A percentile compares a stretch with the other conserved stretches of the same genome.
Conservation (phyloP, 53 echinoderm and acorn worm genomes). For the Mesocentrotus franciscanus region DNA sequence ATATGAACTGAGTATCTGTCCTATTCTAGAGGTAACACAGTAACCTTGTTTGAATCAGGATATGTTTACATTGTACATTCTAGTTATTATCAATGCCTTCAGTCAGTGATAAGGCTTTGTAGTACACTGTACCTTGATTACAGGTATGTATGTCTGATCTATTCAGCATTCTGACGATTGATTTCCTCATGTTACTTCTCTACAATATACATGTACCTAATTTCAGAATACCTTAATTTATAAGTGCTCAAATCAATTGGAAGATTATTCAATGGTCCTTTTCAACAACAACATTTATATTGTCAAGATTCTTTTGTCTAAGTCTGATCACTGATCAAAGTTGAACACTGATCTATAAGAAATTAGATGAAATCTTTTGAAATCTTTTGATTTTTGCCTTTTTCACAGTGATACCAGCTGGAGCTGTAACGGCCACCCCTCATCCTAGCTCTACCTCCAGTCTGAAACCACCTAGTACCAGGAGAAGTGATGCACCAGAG, state of each 20-base stretch:
- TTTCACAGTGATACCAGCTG: conserved; percentile 23
- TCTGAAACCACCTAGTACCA: neutral
- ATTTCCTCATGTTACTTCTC: neutral
- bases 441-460: neutral
- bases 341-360: neutral
- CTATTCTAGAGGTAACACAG: too few species aligned
- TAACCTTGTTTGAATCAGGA: neutral
- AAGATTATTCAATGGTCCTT: too few species aligned
- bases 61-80: neutral
- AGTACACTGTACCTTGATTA: neutral
- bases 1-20: neutral
- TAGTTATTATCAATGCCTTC: neutral
- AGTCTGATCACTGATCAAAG: too few species aligned
- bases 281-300: too few species aligned
- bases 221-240: too few species aligned
- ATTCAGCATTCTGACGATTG: neutral
- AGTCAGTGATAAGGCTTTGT: neutral
- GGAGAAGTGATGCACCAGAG: conserved; percentile 47
- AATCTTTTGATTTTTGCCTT: neutral
- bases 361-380: neutral
- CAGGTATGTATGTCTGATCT: neutral
- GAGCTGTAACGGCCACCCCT: neutral
- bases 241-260: too few species aligned
- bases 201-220: neutral
- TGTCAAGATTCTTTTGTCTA: neutral